phyloP scores from a whole-genome alignment of 2,113 vertebrate species.

The Pterocles orientalis region DNA sequence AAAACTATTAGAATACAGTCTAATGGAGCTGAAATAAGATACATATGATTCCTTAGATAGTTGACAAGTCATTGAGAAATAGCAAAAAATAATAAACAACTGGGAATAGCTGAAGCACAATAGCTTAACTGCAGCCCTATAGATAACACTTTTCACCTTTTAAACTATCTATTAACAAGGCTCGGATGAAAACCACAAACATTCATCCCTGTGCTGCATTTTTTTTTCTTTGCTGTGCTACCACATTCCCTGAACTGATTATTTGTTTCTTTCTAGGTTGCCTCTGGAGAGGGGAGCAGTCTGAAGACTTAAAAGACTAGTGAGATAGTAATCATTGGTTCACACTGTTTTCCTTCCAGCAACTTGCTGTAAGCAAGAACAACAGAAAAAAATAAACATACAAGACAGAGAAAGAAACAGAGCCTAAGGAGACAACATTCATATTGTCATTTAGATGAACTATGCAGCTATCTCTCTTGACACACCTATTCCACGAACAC shows the following conservation, averaged over 20 bases:
- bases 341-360: constrained; percentile 5
- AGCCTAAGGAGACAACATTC: constrained; percentile 43
- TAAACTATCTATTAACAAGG: background rate
- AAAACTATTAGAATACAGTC: background rate
- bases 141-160: background rate
- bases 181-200: background rate
- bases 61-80: background rate
- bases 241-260: background rate
- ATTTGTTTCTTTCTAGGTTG: constrained; percentile 30
- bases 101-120: background rate
- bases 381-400: constrained; percentile 22
- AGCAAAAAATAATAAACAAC: background rate
- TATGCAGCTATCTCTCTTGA: constrained; percentile 54
- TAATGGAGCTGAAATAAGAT: background rate
- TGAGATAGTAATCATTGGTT: constrained; percentile 43
- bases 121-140: background rate
- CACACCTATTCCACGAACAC: constrained; percentile 47
- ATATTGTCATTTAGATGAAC: constrained; percentile 61
- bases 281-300: background rate
- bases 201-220: background rate
- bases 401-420: constrained; percentile 36
- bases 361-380: constrained; percentile 55
- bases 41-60: background rate
- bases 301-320: constrained; percentile 27
- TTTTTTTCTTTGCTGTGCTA: background rate